phyloP scores from a whole-genome alignment of 2,797 vertebrate species.

The Cirrhinus mrigala region DNA sequence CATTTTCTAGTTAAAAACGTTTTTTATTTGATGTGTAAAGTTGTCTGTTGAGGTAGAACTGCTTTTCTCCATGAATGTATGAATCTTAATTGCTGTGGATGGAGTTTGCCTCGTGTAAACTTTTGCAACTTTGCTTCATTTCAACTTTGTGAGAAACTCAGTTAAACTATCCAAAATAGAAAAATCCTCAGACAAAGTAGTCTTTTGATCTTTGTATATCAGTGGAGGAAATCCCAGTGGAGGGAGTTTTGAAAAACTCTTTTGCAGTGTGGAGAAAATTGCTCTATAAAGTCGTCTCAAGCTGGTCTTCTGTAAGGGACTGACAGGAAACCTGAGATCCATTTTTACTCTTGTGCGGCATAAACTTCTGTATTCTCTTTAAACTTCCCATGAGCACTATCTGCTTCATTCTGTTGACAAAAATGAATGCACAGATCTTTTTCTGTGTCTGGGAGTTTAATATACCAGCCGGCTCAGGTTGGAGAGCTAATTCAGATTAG shows the following conservation, averaged over 20 bases:
- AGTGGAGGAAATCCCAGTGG: slow-evolving; percentile 12
- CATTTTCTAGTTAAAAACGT: background rate
- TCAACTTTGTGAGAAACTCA: background rate
- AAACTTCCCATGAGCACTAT: background rate
- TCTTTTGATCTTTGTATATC: slow-evolving; percentile 13
- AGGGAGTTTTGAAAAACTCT: background rate
- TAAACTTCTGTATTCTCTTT: slow-evolving; percentile 1
- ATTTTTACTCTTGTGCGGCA: background rate
- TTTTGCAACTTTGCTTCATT: background rate
- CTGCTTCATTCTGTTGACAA: background rate
- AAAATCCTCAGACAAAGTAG: background rate
- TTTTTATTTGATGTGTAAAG: background rate
- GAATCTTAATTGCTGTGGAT: background rate
- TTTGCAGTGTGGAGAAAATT: slow-evolving; percentile 10
- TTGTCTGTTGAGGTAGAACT: background rate
- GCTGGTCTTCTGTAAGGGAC: background rate
- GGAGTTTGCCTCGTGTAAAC: background rate
- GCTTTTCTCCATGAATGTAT: background rate
- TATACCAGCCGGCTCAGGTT: background rate
- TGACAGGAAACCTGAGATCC: slow-evolving; percentile 16
- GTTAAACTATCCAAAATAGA: background rate
- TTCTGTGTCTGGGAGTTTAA: background rate
- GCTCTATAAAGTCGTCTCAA: slow-evolving; percentile 4
- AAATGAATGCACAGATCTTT: background rate
- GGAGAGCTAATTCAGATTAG: slow-evolving; percentile 27